Percentiles rank a stretch among this genome's conserved stretches.
Conservation (phyloP, 2,797 vertebrate genomes). For the Spea hammondii region DNA sequence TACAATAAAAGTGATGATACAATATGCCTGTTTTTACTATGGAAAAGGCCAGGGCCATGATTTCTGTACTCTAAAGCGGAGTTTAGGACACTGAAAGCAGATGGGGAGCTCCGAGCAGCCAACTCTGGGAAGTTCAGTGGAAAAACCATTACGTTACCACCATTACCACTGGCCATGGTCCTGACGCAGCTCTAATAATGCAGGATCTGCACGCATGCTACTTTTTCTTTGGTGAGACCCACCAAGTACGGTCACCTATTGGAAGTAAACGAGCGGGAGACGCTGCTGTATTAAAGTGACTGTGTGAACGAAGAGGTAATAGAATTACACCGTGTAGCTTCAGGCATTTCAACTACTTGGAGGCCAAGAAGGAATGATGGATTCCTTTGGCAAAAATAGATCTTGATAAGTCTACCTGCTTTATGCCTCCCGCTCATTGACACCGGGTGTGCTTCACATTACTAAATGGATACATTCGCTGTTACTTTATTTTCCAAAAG, state of each 20-base stretch:
- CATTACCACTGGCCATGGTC: too few species aligned
- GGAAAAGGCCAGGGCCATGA: too few species aligned
- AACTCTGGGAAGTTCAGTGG: too few species aligned
- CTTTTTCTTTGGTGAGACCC: too few species aligned
- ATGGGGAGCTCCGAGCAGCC: too few species aligned
- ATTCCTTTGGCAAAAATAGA: not conserved
- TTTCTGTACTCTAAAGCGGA: too few species aligned
- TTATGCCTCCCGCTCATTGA: not conserved
- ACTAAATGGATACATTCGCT: conserved; percentile 43
- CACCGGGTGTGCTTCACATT: conserved; percentile 54
- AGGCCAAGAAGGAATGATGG: not conserved
- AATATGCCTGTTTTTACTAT: too few species aligned
- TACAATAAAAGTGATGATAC: too few species aligned
- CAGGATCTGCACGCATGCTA: too few species aligned
- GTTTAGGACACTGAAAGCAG: too few species aligned
- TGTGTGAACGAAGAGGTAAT: conserved; percentile 14
- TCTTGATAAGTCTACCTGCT: not conserved
- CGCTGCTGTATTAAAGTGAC: conserved; percentile 17
- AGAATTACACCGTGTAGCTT: not conserved
- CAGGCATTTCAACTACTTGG: not conserved
- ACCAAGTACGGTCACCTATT: not conserved
- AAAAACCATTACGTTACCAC: too few species aligned
- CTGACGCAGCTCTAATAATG: too few species aligned
- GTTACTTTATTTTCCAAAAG: not conserved
- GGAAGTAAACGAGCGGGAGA: not conserved